These are phyloP conservation scores for Oegoconia quadripuncta DNA, from an alignment of 2,888 invertebrate genomes.

Conservation along the genomic window DNA sequence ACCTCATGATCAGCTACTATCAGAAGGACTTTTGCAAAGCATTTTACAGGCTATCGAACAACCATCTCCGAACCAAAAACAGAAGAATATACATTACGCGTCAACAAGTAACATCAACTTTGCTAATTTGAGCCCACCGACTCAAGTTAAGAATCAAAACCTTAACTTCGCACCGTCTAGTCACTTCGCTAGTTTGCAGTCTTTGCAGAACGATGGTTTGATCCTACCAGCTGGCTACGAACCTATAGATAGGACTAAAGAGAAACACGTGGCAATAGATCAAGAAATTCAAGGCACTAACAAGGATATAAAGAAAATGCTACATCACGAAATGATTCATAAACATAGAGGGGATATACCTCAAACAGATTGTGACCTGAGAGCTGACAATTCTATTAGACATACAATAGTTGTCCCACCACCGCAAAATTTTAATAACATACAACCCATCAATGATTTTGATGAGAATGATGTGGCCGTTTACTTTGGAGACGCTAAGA, in stretches of 20 bases:
- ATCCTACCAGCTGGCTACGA: constrained; percentile 66
- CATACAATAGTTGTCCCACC: constrained; percentile 64
- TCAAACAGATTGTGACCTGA: constrained; percentile 55
- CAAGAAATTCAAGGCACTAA: constrained; percentile 47
- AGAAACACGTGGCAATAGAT: constrained; percentile 27
- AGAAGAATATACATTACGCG: constrained; percentile 1
- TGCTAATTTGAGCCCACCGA: too few species aligned
- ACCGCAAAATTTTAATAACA: constrained; percentile 36
- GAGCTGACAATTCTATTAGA: constrained; percentile 62
- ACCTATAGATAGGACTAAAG: constrained; percentile 55
- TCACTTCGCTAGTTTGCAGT: neutral
- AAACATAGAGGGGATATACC: constrained; percentile 44
- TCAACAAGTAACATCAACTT: constrained; percentile 19
- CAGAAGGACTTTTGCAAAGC: constrained; percentile 88
- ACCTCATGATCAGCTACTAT: constrained; percentile 87
- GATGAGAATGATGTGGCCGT: constrained; percentile 80
- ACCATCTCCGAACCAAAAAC: constrained; percentile 50
- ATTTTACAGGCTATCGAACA: constrained; percentile 91
- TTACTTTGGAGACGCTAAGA: constrained; percentile 55
- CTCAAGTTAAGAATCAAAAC: constrained; percentile 11
- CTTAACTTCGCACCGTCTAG: neutral
- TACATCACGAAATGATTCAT: constrained; percentile 35
- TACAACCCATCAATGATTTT: constrained; percentile 53
- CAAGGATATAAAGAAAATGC: constrained; percentile 33
- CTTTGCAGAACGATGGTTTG: constrained; percentile 38